Base-by-base conservation (phyloP, 1,140 invertebrate genomes). In the Hyphantria cunea region DNA sequence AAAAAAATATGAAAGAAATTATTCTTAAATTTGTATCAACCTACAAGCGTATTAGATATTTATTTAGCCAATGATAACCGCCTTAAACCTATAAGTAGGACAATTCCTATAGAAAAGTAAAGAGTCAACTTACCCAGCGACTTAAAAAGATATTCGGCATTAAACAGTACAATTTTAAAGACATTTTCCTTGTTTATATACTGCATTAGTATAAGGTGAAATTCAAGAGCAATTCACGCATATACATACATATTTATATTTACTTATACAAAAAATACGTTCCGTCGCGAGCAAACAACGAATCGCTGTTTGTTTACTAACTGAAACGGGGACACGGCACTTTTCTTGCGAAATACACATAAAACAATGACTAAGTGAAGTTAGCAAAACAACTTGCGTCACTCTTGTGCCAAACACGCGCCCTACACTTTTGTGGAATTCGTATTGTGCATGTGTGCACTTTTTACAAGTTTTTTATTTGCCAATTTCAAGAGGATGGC, bases 381-480 rank as follows among this genome's bases (percentile, higher is more conserved):
- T 76, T 65, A 58, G 74, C 74, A 80, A 85, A 85, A 83, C 83
- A 85, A 78, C 53, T 83, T 86, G 74, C 80, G 79, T 86, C 83
- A 85, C 60, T 66, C 42, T 44, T 42, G 50, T 34, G 61, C 44
- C 45, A 48, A 52, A 52, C 53, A 48, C 59, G 68, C 33, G 59
- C 64, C 48, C 56, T 42, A 60, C 48, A 33, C 56, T 51, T 60
- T 51, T 44, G 56, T 12, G 45, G 37, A 60, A 51, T 51, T 48
- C 25, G 48, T 7, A 44, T 33, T n/a, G 37, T 32, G 31, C 14
- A 60, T 17, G 17, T 25, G 37, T 4, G 0, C 11, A n/a, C 34
- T 50, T 1, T 25, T 3, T 25, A 5, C 17, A 25, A 25, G 2
- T 25, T 25, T 25, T 25, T 25, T 25, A 25, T 25, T 25, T 5